Evolutionary conservation across 2,888 invertebrate genomes (phyloP), one percentile per base, ranked within the genome.

Genomic region (Cerastis rubricosa): DNA sequence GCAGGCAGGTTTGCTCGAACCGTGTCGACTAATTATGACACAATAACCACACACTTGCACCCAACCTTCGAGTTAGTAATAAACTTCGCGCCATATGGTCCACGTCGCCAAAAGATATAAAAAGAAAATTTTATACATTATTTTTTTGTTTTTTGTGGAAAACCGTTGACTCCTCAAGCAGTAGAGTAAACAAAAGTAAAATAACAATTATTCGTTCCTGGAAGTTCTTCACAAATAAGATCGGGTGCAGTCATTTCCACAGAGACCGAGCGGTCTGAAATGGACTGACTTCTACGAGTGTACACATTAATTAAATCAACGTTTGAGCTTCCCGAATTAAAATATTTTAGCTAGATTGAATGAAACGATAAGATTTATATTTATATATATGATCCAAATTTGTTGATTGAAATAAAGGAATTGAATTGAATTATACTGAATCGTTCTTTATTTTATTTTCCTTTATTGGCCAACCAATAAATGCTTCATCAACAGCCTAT

Each of bases 51-150:
- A 65, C 57, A 74, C 71, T 77, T 77, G 80, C 69, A 25, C 54
- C 75, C 63, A 76, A 73, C 74, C 19, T 51, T 61, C 43, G n/a
- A 25, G 51, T 74, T 84, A 78, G 59, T 71, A 78, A 76, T 81
- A 86, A 76, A 61, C 74, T 64, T n/a, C 43, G 54, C 59, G 59
- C 73, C 76, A 76, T 75, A 74, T 66, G 71, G 73, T 51, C 14
- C 35, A 65, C 51, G 61, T 70, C 59, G 49, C 47, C 29, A 66
- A 59, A 64, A 66, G 35, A 72, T 78, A 40, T 64, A 76, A 64
- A 71, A 69, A 74, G 67, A 45, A 69, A 77, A 65, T 65, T 63
- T 54, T 63, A 64, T 45, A 49, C 63, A 76, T 74, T 68, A 66
- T 8, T 14, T 61, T 51, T 61, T 57, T 25, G 7, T 19, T 63